Conservation (phyloP, 30 jellyfish, hydroid and myxozoan genomes). For the Cassiopea andromeda region DNA sequence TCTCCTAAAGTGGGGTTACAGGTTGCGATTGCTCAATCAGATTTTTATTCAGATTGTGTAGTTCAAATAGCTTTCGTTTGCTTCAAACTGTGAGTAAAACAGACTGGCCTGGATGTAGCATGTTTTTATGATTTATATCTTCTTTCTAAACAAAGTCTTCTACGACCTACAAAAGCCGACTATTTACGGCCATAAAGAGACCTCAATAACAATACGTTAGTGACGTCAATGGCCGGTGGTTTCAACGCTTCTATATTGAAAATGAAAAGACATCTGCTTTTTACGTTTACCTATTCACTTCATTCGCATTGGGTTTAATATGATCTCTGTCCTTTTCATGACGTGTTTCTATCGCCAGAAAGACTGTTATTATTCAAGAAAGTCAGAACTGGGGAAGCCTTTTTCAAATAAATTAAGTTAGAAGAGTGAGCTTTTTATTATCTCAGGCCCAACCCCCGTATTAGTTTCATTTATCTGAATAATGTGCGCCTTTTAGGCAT, state of each 20-base stretch:
- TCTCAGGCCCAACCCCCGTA: constrained; percentile 36
- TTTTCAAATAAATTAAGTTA: background rate
- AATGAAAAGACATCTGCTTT: constrained; percentile 43
- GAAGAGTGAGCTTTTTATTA: background rate
- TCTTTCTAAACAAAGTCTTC: background rate
- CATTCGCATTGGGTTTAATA: constrained; percentile 22
- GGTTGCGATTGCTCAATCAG: no score
- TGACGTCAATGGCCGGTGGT: constrained; percentile 49
- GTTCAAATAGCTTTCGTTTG: background rate
- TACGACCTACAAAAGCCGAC: background rate
- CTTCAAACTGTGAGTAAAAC: background rate
- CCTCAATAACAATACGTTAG: background rate
- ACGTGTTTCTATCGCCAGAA: background rate
- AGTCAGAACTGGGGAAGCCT: background rate
- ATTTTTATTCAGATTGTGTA: no score
- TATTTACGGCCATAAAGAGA: constrained; percentile 1
- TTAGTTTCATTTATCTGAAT: background rate
- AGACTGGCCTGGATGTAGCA: background rate
- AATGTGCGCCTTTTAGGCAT: constrained; percentile 39
- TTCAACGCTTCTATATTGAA: constrained; percentile 52
- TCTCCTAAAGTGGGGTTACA: no score
- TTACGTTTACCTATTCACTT: constrained; percentile 45
- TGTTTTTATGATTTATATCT: background rate
- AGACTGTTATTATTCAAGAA: background rate
- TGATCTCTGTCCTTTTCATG: constrained; percentile 7